A percentile compares a stretch with the other conserved stretches of the same genome.
phyloP scores from a whole-genome alignment of 2,113 vertebrate species.

The Theristicus caerulescens region DNA sequence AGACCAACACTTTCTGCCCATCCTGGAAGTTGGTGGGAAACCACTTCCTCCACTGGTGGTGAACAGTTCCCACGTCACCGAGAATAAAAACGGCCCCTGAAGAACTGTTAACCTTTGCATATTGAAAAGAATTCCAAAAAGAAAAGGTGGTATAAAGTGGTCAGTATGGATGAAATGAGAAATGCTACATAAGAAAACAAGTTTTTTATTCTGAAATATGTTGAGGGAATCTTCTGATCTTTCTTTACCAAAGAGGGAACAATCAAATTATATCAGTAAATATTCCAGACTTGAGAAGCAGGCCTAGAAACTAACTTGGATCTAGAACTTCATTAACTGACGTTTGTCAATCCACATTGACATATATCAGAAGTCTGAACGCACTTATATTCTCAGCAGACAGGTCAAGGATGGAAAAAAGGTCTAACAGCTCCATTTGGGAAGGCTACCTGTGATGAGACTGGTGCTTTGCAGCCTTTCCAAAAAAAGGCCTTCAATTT shows the following conservation, averaged over 20 bases:
- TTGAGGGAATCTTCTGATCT: not conserved
- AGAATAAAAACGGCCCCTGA: not conserved
- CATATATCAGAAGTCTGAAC: not conserved
- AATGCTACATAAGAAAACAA: not conserved
- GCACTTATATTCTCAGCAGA: not conserved
- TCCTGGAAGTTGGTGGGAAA: not conserved
- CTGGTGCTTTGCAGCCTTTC: not conserved
- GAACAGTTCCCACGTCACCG: not conserved
- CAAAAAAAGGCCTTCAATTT: not conserved
- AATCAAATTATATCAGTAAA: not conserved
- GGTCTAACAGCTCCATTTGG: not conserved
- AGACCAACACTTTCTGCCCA: not conserved
- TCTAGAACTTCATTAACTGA: not conserved
- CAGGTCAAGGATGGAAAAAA: not conserved
- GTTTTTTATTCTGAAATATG: not conserved
- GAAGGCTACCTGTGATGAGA: not conserved
- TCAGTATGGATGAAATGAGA: not conserved
- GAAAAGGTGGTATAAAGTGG: not conserved
- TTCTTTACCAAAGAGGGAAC: not conserved
- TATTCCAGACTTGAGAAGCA: not conserved
- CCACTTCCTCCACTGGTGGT: not conserved
- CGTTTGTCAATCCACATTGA: accelerated
- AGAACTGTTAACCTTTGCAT: not conserved
- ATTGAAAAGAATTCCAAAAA: not conserved
- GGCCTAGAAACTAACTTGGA: not conserved